Base-by-base conservation (phyloP, 1,140 invertebrate genomes). In the Cherax quadricarinatus region DNA sequence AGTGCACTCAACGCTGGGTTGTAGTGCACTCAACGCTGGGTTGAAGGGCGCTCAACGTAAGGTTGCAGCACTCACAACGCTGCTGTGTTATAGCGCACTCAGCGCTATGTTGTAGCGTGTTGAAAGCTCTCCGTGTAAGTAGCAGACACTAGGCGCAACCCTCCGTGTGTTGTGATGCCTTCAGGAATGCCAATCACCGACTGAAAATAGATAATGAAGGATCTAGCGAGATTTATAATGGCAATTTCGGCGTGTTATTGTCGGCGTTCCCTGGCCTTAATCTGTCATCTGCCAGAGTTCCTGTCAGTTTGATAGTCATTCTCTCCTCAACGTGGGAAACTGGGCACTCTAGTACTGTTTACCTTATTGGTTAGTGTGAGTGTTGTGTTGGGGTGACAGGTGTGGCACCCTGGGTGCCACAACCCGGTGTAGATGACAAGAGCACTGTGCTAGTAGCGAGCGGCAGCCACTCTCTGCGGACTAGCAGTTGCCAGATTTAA, bases 231-330 rank as follows among this genome's bases (percentile, higher is more conserved):
- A 83, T 83, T 83, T 83, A 83, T 83, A 83, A 51, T 21, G 14
- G 51, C 57, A 83, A 83, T 83, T 57, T 57, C 24, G 18, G 21
- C 30, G 18, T 83, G 81, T 83, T 83, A 83, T 48, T 83, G 57
- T 10, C 18, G 62, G 62, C 62, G 10, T 66, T 18, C 12, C 62
- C 62, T 14, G 53, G 6, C 51, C 81, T 83, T 83, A 83, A 83
- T 57, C 49, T 83, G 81, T 83, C 81, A 57, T 83, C 81, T 30
- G 81, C 53, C 24, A 21, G 81, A 53, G 21, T 60, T 51, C 81
- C 81, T 51, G 51, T 83, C 81, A 83, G 57, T 83, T 83, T 83
- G 81, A 57, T 83, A 60, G 81, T 60, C 51, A 83, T 53, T 83
- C 81, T 16, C 51, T 24, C 81, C 41, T 21, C 51, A 60, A 83